Evolutionary conservation across 2,113 vertebrate species (phyloP).

Genomic region (Sceloporus tristichus): DNA sequence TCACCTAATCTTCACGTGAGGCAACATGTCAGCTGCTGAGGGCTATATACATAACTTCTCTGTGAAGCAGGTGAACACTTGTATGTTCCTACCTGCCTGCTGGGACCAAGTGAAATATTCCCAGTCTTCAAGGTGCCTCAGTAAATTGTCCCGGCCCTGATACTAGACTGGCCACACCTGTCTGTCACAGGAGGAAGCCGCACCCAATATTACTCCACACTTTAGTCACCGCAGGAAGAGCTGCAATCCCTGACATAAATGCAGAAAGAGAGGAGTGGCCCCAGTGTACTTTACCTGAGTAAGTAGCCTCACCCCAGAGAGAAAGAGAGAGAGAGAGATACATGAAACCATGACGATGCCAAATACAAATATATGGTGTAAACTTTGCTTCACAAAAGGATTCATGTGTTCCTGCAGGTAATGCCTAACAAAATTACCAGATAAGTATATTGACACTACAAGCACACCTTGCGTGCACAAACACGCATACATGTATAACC

Average conservation of each 20-base stretch:
- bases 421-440: background rate
- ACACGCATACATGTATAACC: background rate
- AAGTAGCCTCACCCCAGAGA: constrained; percentile 18
- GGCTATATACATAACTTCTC: background rate
- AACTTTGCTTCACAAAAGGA: background rate
- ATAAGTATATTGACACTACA: background rate
- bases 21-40: background rate
- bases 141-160: constrained; percentile 45
- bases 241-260: constrained; percentile 52
- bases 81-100: constrained; percentile 11
- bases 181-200: constrained; percentile 49
- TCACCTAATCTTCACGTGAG: background rate
- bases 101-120: background rate
- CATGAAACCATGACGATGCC: background rate
- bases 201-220: constrained; percentile 62
- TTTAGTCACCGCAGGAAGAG: constrained; percentile 38
- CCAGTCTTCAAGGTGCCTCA: background rate
- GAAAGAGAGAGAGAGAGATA: background rate
- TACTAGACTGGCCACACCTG: constrained; percentile 46
- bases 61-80: background rate
- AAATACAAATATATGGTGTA: background rate
- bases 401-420: background rate
- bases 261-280: constrained; percentile 39
- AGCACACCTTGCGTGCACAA: background rate
- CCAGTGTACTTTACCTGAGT: constrained; percentile 36